Base-by-base conservation (phyloP, 92 coral and sea anemone species). In the Anthopleura xanthogrammica region DNA sequence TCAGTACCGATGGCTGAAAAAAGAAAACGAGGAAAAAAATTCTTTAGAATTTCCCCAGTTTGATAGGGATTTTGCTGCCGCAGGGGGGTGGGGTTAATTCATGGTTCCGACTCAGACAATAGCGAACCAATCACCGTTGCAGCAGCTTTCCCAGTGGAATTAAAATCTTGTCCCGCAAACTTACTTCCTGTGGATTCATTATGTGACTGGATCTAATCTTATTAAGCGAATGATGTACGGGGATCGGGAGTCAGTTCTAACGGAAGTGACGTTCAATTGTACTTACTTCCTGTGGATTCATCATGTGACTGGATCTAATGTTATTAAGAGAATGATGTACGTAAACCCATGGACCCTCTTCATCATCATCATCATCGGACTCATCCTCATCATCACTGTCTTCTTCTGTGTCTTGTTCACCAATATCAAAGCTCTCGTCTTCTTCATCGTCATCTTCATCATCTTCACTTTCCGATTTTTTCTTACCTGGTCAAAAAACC, bases 321-420 rank as follows among this genome's bases (percentile, higher is more conserved):
- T 96, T 96, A 58, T 93, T 84, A 60, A 92, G 89, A 41, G 93
- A 92, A 82, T 96, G 98, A 72, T 90, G 89, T 56, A 96, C 87
- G 72, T 90, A 78, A 5, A 96, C 77, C 87, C 94, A 94, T 52
- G 83, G 81, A 23, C 79, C 83, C 20, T 79, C 87, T 52, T 72
- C 68, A 60, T 60, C 70, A 62, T 62, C 70, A 14, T 88, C 91
- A 3, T 81, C 91, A 11, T 85, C 91, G 2, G 64, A 76, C 7
- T 79, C 80, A 22, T 88, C 84, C 1, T 81, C 90, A 11, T 81
- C 89, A 20, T 73, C 89, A 29, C 75, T 86, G 0, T 85, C 85
- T 43, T 79, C 89, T 16, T 82, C 83, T 13, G 57, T 78, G 60
- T 85, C 88, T 8, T 83, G 82, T 7, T 76, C 76, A 52, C 88